phyloP scores from a whole-genome alignment of 2,888 invertebrate species.

The Nineta flava region DNA sequence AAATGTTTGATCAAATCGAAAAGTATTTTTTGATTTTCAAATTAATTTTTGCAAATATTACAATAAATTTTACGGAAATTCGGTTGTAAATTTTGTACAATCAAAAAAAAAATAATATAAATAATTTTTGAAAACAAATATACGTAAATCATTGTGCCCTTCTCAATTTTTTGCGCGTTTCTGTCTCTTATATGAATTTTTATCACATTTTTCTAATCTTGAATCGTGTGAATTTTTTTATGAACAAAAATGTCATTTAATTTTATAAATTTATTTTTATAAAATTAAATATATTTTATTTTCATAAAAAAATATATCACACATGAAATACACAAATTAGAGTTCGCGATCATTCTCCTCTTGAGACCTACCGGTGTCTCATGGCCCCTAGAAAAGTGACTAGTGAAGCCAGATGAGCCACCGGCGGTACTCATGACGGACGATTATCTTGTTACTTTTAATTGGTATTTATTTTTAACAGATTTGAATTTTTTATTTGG shows the following conservation, averaged over 20 bases:
- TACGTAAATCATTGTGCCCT: not conserved
- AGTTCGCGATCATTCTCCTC: slow-evolving; percentile 2
- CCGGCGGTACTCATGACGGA: slow-evolving; percentile 6
- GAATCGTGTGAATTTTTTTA: too few relatives aligned
- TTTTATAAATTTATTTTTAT: too few relatives aligned
- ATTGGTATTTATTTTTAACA: slow-evolving; percentile 1
- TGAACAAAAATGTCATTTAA: too few relatives aligned
- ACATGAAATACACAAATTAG: not conserved
- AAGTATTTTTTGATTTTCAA: too few relatives aligned
- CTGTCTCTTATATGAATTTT: not conserved
- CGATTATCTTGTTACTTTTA: not conserved
- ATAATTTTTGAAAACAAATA: not conserved
- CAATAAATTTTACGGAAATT: too few relatives aligned
- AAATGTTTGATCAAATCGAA: slow-evolving; percentile 6
- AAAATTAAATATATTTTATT: too few relatives aligned
- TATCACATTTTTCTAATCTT: not conserved
- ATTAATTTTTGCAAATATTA: too few relatives aligned
- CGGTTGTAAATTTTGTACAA: not conserved
- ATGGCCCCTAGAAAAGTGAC: slow-evolving; percentile 4
- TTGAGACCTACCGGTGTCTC: slow-evolving; percentile 5
- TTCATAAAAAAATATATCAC: too few relatives aligned
- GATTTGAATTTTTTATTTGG: not conserved
- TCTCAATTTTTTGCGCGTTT: not conserved
- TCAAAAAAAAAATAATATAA: not conserved
- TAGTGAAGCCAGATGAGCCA: slow-evolving; percentile 4